Conservation (phyloP, 35 echinoderm and acorn worm genomes). For the Nesometra sesokonis region DNA sequence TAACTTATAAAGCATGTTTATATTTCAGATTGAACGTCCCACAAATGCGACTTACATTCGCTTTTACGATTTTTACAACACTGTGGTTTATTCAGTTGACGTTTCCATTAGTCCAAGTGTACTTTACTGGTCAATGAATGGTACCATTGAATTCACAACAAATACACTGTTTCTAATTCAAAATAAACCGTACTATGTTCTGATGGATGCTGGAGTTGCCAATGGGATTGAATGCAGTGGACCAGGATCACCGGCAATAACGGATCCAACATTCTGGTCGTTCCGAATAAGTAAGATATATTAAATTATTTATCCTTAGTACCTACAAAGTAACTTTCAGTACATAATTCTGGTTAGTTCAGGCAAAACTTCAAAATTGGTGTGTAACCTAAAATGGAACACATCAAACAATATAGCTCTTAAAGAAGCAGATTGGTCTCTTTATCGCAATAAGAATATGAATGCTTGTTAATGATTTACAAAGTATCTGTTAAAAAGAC, state of each 20-base stretch:
- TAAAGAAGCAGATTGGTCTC: no score
- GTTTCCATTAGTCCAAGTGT: background rate
- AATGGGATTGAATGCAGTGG: background rate
- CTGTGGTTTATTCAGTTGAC: background rate
- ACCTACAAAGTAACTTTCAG: no score
- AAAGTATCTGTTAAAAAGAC: no score
- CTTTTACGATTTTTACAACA: background rate
- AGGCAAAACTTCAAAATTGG: no score
- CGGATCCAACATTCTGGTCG: background rate
- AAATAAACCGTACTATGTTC: background rate
- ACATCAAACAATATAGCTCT: no score
- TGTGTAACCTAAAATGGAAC: no score
- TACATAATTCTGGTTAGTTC: no score
- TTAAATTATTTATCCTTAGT: background rate
- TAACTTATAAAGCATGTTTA: no score
- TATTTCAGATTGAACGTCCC: background rate
- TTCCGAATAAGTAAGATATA: no score
- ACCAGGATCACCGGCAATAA: background rate
- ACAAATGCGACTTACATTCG: slow-evolving; percentile 1
- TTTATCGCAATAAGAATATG: no score
- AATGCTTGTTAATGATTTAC: no score
- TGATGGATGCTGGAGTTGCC: background rate
- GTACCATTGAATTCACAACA: background rate
- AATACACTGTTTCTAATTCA: background rate
- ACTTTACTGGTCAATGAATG: background rate